Percentiles rank a stretch among this genome's conserved stretches.
Evolutionary conservation across 2,888 invertebrate genomes (phyloP).

Genomic region (Mechanitis messenoides): DNA sequence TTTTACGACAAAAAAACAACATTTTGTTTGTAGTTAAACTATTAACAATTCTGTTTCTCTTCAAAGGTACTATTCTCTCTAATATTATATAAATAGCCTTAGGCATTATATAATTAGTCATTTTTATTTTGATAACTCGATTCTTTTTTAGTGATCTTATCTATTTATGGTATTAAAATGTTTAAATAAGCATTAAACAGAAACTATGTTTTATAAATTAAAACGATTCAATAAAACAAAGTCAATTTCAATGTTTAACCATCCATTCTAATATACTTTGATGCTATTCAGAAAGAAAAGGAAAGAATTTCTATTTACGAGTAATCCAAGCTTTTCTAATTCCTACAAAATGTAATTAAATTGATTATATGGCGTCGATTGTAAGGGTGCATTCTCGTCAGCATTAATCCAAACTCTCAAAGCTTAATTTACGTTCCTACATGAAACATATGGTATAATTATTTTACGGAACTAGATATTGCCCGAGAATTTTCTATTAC

Average conservation of each 20-base stretch:
- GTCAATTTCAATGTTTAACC: too few relatives aligned
- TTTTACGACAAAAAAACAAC: too few relatives aligned
- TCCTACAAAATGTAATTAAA: constrained; percentile 13
- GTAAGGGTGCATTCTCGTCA: constrained; percentile 17
- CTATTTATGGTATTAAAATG: background rate
- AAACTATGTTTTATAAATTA: background rate
- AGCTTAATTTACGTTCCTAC: background rate
- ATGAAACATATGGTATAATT: background rate
- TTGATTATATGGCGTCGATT: constrained; percentile 12
- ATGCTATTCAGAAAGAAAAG: background rate
- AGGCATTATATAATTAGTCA: too few relatives aligned
- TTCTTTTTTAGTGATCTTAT: too few relatives aligned
- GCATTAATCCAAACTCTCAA: constrained; percentile 15
- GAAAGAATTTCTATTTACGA: constrained; percentile 6
- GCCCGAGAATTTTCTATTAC: too few relatives aligned
- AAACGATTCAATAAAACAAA: background rate
- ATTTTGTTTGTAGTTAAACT: too few relatives aligned
- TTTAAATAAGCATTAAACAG: background rate
- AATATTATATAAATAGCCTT: too few relatives aligned
- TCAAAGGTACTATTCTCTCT: too few relatives aligned
- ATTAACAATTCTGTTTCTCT: too few relatives aligned
- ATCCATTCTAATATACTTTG: background rate
- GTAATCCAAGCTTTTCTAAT: constrained; percentile 6
- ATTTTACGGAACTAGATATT: background rate
- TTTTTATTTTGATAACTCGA: too few relatives aligned